Evolutionary conservation across 2,113 vertebrate species (phyloP), one percentile per base, ranked within the genome.

Genomic region (Gorsachius goisagi): DNA sequence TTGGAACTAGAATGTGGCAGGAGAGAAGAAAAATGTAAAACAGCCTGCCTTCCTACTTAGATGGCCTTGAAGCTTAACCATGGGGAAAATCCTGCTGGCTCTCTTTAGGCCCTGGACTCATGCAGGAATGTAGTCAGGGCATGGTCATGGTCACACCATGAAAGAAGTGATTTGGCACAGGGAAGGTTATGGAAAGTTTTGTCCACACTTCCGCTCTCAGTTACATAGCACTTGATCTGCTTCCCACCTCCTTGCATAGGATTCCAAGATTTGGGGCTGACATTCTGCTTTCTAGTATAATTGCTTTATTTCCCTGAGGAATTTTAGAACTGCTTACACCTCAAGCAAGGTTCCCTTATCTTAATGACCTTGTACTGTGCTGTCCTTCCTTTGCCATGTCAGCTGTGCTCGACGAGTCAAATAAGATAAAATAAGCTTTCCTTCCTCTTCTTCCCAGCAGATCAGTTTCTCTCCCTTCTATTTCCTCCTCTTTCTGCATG

Each of bases 61-160:
- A 9, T 91, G 68, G 15, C 35, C n/a, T 64, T 32, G 45, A 76
- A 73, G 33, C 15, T 76, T 32, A 68, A 15, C 18, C 0, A 3
- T 41, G 21, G 35, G 35, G 12, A 79, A 95, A 90, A 80, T 64
- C 28, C 35, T 74, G 14, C 52, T 75, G 79, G 50, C 8, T 73
- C 3, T 5, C 37, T 58, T 44, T 37, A 52, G 47, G 27, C 15
- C 10, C 33, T 66, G 30, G 23, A 26, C 16, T 37, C 0, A 0
- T 33, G 13, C 32, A 37, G 49, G 32, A 81, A 49, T 8, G 22
- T 20, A 59, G 11, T 12, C 56, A 47, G 35, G n/a, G 35, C 37
- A 55, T 8, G n/a, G 32, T 15, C 4, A 2, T 11, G 12, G 41
- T 19, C n/a, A 32, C 26, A 75, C 24, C 32, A 47, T 44, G 44